Conservation (phyloP, 37 sponge, comb jelly and placozoan species). For the Agelas oroides region DNA sequence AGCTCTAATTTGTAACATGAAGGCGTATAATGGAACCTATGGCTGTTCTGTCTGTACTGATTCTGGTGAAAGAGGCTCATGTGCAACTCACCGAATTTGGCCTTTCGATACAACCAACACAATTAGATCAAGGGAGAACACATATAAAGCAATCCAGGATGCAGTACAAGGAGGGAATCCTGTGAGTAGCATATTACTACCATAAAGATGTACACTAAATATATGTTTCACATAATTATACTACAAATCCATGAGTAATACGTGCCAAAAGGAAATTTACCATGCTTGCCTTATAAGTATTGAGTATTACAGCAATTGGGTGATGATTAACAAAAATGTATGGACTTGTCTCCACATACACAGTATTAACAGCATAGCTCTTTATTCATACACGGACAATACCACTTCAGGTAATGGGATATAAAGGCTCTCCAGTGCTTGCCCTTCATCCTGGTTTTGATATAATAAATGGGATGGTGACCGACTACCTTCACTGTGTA, state of each 20-base stretch:
- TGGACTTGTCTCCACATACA: neutral
- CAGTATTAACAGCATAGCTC: neutral
- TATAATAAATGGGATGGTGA: neutral
- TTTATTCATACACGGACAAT: too few species aligned
- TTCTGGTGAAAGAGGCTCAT: neutral
- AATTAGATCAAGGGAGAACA: neutral
- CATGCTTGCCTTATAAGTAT: too few species aligned
- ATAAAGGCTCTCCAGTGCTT: neutral
- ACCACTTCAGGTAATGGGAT: neutral
- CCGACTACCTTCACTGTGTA: too few species aligned
- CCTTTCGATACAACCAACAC: neutral
- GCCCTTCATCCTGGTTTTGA: neutral
- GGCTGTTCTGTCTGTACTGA: neutral
- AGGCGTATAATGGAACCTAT: neutral
- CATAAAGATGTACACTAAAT: too few species aligned
- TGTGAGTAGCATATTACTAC: too few species aligned
- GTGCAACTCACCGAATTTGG: neutral
- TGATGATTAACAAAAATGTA: too few species aligned
- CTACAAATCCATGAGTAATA: too few species aligned
- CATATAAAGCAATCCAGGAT: neutral
- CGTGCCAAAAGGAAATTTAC: too few species aligned
- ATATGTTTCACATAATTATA: too few species aligned
- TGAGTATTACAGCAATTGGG: too few species aligned
- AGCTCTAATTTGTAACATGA: conserved; percentile 16
- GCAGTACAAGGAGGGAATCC: too few species aligned